Conservation (phyloP, 2,888 invertebrate species). For the Pardosa pseudoannulata region DNA sequence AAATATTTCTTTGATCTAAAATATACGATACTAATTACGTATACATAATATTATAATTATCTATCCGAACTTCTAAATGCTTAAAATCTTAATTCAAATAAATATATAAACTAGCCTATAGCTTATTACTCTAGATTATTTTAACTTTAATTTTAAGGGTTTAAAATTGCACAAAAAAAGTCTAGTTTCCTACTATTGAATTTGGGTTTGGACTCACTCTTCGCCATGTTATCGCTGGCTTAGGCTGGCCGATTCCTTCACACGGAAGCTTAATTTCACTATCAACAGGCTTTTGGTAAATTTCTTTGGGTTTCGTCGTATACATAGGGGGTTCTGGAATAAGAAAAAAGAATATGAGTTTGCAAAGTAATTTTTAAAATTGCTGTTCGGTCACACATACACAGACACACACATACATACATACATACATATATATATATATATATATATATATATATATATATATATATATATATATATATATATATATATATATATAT, state of each 20-base stretch:
- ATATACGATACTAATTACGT: too few species aligned
- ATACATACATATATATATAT: too few species aligned
- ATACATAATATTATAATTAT: too few species aligned
- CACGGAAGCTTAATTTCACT: conserved; percentile 96
- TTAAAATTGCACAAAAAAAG: conserved; percentile 18
- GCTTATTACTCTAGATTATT: neutral
- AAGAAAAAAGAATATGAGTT: too few species aligned
- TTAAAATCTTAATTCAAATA: neutral
- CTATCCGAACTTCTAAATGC: too few species aligned
- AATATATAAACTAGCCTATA: neutral
- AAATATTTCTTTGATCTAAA: too few species aligned
- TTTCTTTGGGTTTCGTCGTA: conserved; percentile 90
- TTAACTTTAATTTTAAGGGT: conserved; percentile 2
- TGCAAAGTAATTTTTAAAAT: too few species aligned
- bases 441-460: too few species aligned
- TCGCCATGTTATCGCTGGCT: conserved; percentile 92
- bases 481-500: too few species aligned
- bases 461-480: too few species aligned
- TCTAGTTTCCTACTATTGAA: conserved; percentile 49
- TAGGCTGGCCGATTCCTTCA: conserved; percentile 93
- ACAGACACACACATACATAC: too few species aligned
- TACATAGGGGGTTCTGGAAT: conserved; percentile 95
- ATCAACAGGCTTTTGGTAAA: conserved; percentile 93
- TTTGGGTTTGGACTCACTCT: conserved; percentile 80
- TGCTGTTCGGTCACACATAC: too few species aligned